Base-by-base conservation (phyloP, 2,113 vertebrate species). In the Cottus gobio region DNA sequence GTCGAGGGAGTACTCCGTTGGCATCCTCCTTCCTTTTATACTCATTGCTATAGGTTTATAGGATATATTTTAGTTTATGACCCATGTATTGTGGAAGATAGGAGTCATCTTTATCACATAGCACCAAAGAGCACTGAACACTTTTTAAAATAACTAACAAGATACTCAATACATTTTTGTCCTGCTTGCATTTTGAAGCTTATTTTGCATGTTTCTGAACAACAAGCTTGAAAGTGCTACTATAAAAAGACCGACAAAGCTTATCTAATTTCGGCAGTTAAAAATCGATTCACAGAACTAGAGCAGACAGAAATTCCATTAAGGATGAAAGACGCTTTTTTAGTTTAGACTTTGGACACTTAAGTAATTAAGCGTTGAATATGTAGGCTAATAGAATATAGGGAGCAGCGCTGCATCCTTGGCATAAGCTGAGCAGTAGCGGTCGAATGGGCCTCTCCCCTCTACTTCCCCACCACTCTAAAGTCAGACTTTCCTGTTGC, bases 401-500 rank as follows among this genome's bases (percentile, higher is more conserved):
- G 36, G 50, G 28, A 76, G 66, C 34, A 31, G 15, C 52, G 30
- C 60, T 73, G 42, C 62, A 74, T 75, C 76, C 57, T 63, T 31
- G 22, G 63, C 64, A 67, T 58, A 62, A 79, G n/a, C 18, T 62
- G 70, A 75, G 44, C 54, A 57, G 70, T 36, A 87, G 37, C 54
- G 69, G 82, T 88, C 71, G 66, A 63, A 83, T 85, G 72, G 60
- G 85, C 79, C 75, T 90, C 85, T 86, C 76, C 50, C 18, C 50
- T 16, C 39, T 56, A 28, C 39, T 56, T 69, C 48, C 61, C 64
- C 46, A 52, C 34, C 8, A 56, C 58, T 73, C 50, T 68, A 52
- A 62, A 46, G 70, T 87, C 74, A 77, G 78, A 85, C 81, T 85
- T 89, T 71, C 77, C 85, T 81, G 93, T 93, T 94, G 92, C 92